Conservation (phyloP, 2,797 vertebrate genomes). For the Acanthurus lineatus region DNA sequence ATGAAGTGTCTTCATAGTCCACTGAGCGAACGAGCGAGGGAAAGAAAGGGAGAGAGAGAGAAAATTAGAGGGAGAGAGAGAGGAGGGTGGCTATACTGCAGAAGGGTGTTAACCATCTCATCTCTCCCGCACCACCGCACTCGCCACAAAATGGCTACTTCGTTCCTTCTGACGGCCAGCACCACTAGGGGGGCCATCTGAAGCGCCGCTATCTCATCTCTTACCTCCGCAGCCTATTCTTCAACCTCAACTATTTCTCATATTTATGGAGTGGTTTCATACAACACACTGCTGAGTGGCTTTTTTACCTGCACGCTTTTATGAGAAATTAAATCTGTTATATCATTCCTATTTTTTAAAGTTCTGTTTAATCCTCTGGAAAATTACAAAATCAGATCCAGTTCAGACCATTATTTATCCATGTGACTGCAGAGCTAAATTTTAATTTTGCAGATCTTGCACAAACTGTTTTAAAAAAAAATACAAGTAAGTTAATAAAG, state of each 20-base stretch:
- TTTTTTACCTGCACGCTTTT: constrained; percentile 60
- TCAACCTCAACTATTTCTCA: constrained; percentile 77
- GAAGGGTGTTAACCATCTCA: constrained; percentile 92
- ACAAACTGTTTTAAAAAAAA: constrained; percentile 43
- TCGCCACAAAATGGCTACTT: constrained; percentile 85
- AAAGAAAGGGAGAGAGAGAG: constrained; percentile 72
- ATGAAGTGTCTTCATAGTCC: constrained; percentile 96
- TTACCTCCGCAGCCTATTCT: constrained; percentile 71
- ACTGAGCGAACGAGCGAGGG: constrained; percentile 86
- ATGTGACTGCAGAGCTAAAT: constrained; percentile 12
- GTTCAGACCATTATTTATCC: constrained; percentile 36
- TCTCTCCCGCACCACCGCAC: constrained; percentile 84
- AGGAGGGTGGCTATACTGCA: constrained; percentile 79
- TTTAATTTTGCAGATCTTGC: constrained; percentile 11
- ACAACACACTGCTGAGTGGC: constrained; percentile 58
- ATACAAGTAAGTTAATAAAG: constrained; percentile 43
- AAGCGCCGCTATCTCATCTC: constrained; percentile 72
- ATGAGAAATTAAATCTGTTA: constrained; percentile 54
- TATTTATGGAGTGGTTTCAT: constrained; percentile 71
- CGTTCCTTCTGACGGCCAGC: constrained; percentile 76
- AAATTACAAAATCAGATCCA: constrained; percentile 59
- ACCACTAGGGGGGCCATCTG: constrained; percentile 64
- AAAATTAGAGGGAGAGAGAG: constrained; percentile 76
- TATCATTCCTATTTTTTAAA: constrained; percentile 39
- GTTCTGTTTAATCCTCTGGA: constrained; percentile 57